Evolutionary conservation across 2,797 vertebrate species (phyloP).

Genomic region (Phyllotis vaccarum): DNA sequence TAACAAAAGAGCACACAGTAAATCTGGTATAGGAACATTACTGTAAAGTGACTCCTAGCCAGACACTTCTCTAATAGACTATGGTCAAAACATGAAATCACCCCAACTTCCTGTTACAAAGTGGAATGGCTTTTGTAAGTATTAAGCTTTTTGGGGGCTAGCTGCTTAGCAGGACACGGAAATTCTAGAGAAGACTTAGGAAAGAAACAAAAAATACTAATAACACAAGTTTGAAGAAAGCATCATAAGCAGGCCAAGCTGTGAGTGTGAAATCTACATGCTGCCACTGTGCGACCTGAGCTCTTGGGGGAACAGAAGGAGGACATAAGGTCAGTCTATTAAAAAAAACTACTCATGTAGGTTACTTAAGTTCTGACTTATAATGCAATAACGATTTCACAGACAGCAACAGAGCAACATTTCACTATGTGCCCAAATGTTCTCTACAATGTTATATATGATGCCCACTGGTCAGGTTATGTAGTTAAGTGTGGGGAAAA

Average conservation of each 20-base stretch:
- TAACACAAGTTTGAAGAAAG: constrained; percentile 39
- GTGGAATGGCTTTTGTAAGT: neutral
- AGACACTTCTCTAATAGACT: neutral
- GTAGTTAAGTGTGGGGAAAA: neutral
- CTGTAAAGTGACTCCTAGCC: constrained; percentile 36
- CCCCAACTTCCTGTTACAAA: constrained; percentile 3
- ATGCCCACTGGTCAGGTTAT: neutral
- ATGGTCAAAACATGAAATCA: constrained; percentile 14
- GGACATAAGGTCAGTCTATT: constrained; percentile 51
- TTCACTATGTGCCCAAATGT: neutral
- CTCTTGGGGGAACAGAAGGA: constrained; percentile 62
- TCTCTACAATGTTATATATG: neutral
- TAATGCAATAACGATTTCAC: constrained; percentile 46
- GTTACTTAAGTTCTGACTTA: constrained; percentile 63
- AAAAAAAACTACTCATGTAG: constrained; percentile 51
- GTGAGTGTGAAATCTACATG: constrained; percentile 55
- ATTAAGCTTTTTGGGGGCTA: constrained; percentile 37
- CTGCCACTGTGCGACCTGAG: constrained; percentile 36
- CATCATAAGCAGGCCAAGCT: constrained; percentile 36
- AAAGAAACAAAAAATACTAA: neutral
- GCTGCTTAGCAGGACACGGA: constrained; percentile 39
- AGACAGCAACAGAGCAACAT: constrained; percentile 66
- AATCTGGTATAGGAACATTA: neutral
- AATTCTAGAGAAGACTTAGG: constrained; percentile 8
- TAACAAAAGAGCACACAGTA: neutral